Conservation (phyloP, 2,113 vertebrate species). For the Ctenomys sociabilis region DNA sequence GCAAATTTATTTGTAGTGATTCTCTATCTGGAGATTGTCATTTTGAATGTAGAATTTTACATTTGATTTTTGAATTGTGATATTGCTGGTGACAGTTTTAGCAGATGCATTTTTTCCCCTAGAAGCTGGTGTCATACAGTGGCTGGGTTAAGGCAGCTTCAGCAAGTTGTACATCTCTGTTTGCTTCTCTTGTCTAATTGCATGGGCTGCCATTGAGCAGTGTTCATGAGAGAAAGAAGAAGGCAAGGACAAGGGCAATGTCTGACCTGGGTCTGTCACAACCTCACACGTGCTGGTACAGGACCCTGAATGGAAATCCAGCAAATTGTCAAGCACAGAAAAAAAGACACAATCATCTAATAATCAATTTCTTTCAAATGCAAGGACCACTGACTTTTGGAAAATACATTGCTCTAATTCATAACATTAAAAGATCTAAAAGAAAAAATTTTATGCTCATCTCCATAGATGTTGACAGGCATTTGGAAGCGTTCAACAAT, state of each 20-base stretch:
- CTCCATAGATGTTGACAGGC: slow-evolving; percentile 19
- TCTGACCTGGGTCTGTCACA: background rate
- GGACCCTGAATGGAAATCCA: background rate
- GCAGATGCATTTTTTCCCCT: background rate
- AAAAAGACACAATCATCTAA: background rate
- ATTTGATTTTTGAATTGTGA: background rate
- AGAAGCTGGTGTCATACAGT: background rate
- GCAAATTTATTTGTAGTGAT: background rate
- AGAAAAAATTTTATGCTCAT: background rate
- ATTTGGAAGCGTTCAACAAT: slow-evolving; percentile 64
- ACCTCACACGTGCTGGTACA: background rate
- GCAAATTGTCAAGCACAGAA: background rate
- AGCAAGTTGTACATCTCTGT: background rate
- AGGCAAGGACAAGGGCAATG: background rate
- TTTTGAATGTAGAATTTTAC: background rate
- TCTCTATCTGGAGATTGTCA: background rate
- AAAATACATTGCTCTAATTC: slow-evolving; percentile 39
- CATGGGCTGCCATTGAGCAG: background rate
- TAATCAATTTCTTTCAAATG: slow-evolving; percentile 9
- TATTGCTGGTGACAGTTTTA: background rate
- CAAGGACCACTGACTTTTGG: background rate
- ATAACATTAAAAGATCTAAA: slow-evolving; percentile 57
- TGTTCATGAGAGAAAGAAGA: background rate
- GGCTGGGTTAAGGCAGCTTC: background rate
- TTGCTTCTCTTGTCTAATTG: background rate